Base-by-base conservation (phyloP, 2,888 invertebrate genomes). In the Machimus atricapillus region DNA sequence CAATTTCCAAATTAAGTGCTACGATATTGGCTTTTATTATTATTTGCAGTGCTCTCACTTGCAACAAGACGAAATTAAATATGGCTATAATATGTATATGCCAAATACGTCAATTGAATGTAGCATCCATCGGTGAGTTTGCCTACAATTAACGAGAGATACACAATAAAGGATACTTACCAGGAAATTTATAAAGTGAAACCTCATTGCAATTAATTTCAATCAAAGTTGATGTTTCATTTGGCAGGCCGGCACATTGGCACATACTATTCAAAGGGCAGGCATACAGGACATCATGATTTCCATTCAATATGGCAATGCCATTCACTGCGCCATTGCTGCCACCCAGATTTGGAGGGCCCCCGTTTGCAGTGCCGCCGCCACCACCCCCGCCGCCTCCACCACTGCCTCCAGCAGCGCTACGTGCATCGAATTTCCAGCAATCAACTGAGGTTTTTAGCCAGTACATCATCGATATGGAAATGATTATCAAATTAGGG, bases 161-260 rank as follows among this genome's bases (percentile, higher is more conserved):
- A 19, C 7, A 83, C n/a, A 12, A 78, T 85, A 74, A 85, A 78
- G 27, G 14, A 73, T 79, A 90, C 92, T 92, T 90, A 93, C 93
- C 93, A 90, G 93, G 93, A 91, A 92, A 92, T 90, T 93, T 93
- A 90, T 92, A 93, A 85, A 93, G 90, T 88, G 91, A 91, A 90
- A 93, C 93, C 89, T 92, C 92, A 90, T 92, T 92, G 91, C 93
- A 93, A 91, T 92, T 93, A 90, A 93, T 93, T 90, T 92, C 92
- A 90, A 93, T 91, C 90, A 92, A 90, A 77, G 92, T 92, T 89
- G 91, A 90, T 89, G 93, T 92, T 90, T 93, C 93, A 90, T 93
- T 93, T 88, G 93, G 92, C 90, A 93, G 89, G 7, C 92, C 92
- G 37, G 92, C 91, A 90, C 93, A 93, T 90, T 93, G 92, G 89